Base-by-base conservation (phyloP, 2,113 vertebrate species). In the Craseonycteris thonglongyai region DNA sequence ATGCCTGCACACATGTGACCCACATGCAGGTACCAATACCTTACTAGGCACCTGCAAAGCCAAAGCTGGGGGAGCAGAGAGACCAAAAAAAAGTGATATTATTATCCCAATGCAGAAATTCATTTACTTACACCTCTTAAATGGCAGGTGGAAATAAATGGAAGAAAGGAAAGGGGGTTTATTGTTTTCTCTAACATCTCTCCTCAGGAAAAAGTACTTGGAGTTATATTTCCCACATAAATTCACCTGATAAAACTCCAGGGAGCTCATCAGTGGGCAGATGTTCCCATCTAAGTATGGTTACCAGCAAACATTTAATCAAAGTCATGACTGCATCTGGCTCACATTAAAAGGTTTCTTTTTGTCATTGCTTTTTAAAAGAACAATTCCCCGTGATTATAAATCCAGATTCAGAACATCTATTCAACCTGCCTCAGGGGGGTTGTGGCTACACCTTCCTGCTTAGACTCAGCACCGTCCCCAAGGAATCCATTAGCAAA, bases 171-270 rank as follows among this genome's bases (percentile, higher is more conserved):
- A 89, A 80, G 11, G 30, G 16, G 79, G 16, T 2, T 21, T 59
- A 58, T 61, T 40, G 69, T 42, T 35, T 33, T 7, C 10, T 4
- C 13, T 76, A 76, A 88, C 26, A 81, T 88, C 35, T 90, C 19
- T 90, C 69, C 10, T 93, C 19, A 71, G 61, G 38, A 81, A 74
- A 47, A 86, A 88, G 59, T 45, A 88, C 54, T 94, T 96, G 24
- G 45, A 72, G 15, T 91, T 94, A 38, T 94, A 84, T 78, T 95
- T 90, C 58, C 76, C 93, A 88, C 38, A 85, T 94, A 84, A 97
- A 95, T 96, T 92, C 71, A 88, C 88, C 81, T 95, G 75, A 80
- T 92, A 93, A 92, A 94, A 92, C 90, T 82, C 93, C 66, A 96
- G 84, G 95, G 84, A 96, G 49, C 42, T 80, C 61, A 92, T 81